Conservation (phyloP, 2,888 invertebrate genomes). For the Panzeria rudis region DNA sequence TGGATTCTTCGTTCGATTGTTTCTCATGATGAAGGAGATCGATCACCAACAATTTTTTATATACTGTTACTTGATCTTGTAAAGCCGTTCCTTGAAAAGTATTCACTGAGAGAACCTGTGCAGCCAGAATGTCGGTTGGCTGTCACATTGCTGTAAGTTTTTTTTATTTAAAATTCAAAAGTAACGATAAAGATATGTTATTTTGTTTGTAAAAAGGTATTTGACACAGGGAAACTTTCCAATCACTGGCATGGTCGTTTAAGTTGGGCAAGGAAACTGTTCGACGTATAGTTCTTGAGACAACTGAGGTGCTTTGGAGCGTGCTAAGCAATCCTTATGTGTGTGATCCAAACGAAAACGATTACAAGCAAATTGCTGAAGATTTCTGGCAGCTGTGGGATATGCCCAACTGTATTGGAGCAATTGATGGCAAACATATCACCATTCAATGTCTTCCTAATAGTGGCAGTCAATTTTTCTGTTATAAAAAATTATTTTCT, state of each 20-base stretch:
- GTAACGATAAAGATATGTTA: background rate
- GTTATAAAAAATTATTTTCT: background rate
- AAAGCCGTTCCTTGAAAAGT: slow-evolving; percentile 48
- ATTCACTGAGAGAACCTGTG: slow-evolving; percentile 45
- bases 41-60: slow-evolving; percentile 61
- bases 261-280: no score
- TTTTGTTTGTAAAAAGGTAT: background rate
- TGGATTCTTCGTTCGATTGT: background rate
- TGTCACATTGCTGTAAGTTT: slow-evolving; percentile 57
- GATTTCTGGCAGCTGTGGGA: background rate
- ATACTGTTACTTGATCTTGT: slow-evolving; percentile 36
- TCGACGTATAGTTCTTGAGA: background rate
- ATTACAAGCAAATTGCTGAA: background rate
- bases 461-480: background rate
- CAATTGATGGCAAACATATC: slow-evolving; percentile 1
- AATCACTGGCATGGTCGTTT: background rate
- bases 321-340: background rate
- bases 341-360: background rate
- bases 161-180: background rate
- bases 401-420: background rate
- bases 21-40: slow-evolving; percentile 37
- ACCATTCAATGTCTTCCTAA: background rate
- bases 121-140: slow-evolving; percentile 57
- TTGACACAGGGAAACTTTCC: background rate
- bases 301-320: background rate